Percentiles rank a stretch among this genome's conserved stretches.
These are phyloP conservation scores for Pectinophora gossypiella DNA, from an alignment of 1,140 invertebrate species.

Conservation along the genomic window DNA sequence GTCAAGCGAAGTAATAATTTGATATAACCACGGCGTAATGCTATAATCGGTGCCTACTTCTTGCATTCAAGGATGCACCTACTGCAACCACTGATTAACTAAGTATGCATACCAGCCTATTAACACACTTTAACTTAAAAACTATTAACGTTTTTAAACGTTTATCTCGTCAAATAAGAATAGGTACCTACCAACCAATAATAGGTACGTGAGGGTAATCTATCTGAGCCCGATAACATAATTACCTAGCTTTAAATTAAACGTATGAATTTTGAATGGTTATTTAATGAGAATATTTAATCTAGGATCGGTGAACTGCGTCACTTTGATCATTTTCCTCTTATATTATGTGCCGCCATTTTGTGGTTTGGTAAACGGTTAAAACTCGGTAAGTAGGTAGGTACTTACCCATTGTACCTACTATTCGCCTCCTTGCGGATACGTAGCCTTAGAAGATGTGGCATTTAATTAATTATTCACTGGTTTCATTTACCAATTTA, in stretches of 20 bases:
- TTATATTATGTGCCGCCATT: background rate
- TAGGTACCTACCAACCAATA: no score
- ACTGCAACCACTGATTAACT: no score
- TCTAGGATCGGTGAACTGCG: background rate
- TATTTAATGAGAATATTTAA: background rate
- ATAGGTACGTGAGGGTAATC: background rate
- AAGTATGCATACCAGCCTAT: conserved; percentile 6
- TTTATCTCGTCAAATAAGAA: background rate
- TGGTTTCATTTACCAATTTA: no score
- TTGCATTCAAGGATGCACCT: no score
- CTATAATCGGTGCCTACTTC: no score
- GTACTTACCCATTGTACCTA: no score
- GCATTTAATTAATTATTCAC: no score
- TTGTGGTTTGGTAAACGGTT: background rate
- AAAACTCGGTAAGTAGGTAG: no score
- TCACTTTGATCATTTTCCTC: background rate
- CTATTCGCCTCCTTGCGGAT: no score
- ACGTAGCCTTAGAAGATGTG: no score
- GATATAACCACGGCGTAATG: conserved; percentile 14
- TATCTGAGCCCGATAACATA: background rate
- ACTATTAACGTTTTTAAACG: conserved; percentile 14
- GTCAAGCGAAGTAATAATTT: conserved; percentile 20
- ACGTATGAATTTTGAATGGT: background rate
- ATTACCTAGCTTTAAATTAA: background rate
- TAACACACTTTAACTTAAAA: no score